phyloP scores from a whole-genome alignment of 2,888 invertebrate species.

The Taphrorychus bicolor region DNA sequence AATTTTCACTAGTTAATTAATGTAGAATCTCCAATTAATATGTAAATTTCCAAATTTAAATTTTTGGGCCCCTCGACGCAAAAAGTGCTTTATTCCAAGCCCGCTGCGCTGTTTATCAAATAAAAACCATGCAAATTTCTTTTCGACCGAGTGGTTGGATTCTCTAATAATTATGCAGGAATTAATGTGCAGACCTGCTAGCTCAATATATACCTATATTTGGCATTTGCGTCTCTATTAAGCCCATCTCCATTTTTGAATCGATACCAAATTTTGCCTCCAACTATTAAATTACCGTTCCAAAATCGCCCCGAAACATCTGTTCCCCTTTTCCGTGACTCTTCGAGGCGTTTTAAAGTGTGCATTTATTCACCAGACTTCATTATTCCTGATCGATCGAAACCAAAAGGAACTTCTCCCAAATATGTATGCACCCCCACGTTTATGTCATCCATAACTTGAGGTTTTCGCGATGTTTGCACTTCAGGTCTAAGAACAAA shows the following conservation, averaged over 20 bases:
- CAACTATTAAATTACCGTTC: slow-evolving; percentile 8
- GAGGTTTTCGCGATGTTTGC: slow-evolving; percentile 32
- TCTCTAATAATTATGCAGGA: neutral
- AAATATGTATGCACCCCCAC: slow-evolving; percentile 37
- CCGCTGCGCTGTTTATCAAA: slow-evolving; percentile 16
- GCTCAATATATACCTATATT: neutral
- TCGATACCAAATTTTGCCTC: neutral
- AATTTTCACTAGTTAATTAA: slow-evolving; percentile 30
- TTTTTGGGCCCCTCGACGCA: slow-evolving; percentile 9
- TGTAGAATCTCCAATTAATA: slow-evolving; percentile 35
- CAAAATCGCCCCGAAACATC: slow-evolving; percentile 6
- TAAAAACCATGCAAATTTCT: slow-evolving; percentile 38
- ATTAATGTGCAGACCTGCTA: neutral
- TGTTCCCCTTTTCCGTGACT: slow-evolving; percentile 11
- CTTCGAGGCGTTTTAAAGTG: slow-evolving; percentile 7
- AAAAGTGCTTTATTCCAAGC: slow-evolving; percentile 24
- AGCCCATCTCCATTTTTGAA: neutral
- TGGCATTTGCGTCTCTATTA: neutral
- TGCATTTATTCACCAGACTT: slow-evolving; percentile 28
- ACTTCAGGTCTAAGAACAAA: slow-evolving; percentile 36
- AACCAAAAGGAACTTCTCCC: slow-evolving; percentile 8
- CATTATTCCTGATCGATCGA: slow-evolving; percentile 36
- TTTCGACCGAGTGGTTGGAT: slow-evolving; percentile 10
- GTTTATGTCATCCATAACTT: slow-evolving; percentile 37
- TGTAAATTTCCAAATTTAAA: slow-evolving; percentile 37